Evolutionary conservation across 2,888 invertebrate species (phyloP).

Genomic region (Meiosimyza decipiens): DNA sequence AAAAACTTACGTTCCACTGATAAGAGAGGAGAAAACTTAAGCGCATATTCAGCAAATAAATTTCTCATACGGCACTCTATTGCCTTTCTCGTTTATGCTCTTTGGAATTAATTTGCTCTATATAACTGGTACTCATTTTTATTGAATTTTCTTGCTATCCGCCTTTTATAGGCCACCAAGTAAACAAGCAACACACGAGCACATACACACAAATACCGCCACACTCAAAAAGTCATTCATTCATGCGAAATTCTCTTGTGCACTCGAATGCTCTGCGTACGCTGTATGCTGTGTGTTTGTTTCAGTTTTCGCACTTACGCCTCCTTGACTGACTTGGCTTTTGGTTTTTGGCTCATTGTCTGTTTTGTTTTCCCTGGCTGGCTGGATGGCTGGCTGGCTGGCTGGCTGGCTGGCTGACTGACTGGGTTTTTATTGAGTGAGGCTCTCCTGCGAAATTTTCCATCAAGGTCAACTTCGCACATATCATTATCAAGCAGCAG

Average conservation of each 20-base stretch:
- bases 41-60: no score
- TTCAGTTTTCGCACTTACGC: slow-evolving; percentile 1
- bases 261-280: neutral
- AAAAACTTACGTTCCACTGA: no score
- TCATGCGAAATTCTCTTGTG: neutral
- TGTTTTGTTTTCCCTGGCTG: slow-evolving; percentile 2
- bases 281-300: neutral
- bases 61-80: neutral
- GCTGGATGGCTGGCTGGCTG: slow-evolving; percentile 1
- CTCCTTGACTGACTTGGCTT: neutral
- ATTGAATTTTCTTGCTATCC: slow-evolving; percentile 20
- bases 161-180: slow-evolving; percentile 25
- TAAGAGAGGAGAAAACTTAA: no score
- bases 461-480: slow-evolving; percentile 38
- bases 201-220: neutral
- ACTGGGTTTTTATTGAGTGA: slow-evolving; percentile 13
- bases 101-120: neutral
- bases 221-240: neutral
- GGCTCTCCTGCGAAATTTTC: slow-evolving; percentile 25
- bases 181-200: slow-evolving; percentile 24
- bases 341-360: slow-evolving; percentile 1
- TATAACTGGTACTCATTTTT: neutral
- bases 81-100: neutral
- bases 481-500: slow-evolving; percentile 22
- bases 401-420: slow-evolving; percentile 2